Base-by-base conservation (phyloP, 2,888 invertebrate genomes). In the Molorchus minor region DNA sequence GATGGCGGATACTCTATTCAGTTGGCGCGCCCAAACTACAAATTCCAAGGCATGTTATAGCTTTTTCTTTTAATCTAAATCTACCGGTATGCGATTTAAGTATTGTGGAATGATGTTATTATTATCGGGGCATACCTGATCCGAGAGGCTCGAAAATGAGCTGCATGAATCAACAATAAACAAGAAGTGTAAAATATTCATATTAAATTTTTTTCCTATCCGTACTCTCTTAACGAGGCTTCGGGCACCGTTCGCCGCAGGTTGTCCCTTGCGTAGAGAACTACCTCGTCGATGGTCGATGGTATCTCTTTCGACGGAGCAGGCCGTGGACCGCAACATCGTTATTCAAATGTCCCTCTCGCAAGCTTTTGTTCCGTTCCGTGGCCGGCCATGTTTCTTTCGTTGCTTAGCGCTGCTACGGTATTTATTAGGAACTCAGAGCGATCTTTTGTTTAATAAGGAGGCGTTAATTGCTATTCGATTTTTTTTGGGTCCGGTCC, bases 161-260 rank as follows among this genome's bases (percentile, higher is more conserved):
- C 25, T 29, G 58, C 64, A 61, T 64, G 61, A 64, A 59, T 59
- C 61, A 49, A 57, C 64, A 59, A 64, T 67, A 68, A n/a, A n/a
- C 72, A 75, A 73, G 73, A 71, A 73, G 74, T 73, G 75, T 74
- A 74, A 74, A 75, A 73, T 75, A 74, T 74, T 73, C 73, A 72
- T 71, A 72, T 72, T 72, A 67, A 69, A 65, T 69, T 71, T 71
- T 73, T 71, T 70, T 67, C 64, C 65, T 58, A 62, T 63, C 68
- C 66, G 65, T 45, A n/a, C n/a, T n/a, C n/a, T 60, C 64, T 70
- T 73, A 73, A 73, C 73, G 68, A 74, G 72, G 73, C 72, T 71
- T 73, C 72, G 72, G 71, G 71, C 68, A 69, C 67, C 67, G 70
- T 71, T 71, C 71, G 67, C 69, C 61, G 62, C 70, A 62, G 69